Evolutionary conservation across 1,140 invertebrate genomes (phyloP), one percentile per base, ranked within the genome.

Genomic region (Hyphantria cunea): DNA sequence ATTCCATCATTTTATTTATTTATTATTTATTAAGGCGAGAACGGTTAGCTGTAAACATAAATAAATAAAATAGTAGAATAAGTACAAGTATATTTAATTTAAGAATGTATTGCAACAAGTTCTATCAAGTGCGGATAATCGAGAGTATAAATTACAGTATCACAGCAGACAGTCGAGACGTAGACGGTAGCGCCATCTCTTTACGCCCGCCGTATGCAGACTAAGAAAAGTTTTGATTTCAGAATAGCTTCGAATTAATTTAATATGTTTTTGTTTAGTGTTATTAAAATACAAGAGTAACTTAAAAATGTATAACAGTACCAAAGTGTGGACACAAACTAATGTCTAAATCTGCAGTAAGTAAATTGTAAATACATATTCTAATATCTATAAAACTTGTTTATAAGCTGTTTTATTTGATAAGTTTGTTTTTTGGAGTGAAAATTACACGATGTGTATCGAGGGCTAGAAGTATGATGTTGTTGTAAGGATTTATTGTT

Each of bases 381-480:
- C 51, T 73, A 69, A 65, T 74, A 70, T 78, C 68, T 84, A 81
- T 67, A 71, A 74, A 82, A 78, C 76, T 75, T 82, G 83, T 81
- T 80, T 85, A 59, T 89, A 88, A 85, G 84, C 76, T 66, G 73
- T 88, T 86, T 85, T 82, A 72, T 84, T 84, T 72, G 72, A 82
- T 69, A 67, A 56, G 65, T 73, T 81, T 78, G 72, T n/a, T 76
- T 76, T 82, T 82, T 45, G 33, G 39, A 70, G 70, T 69, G 66
- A 76, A 76, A 79, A 76, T 75, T 69, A 66, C 64, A 59, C 47
- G 58, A 41, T 32, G 55, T 42, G 44, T 65, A 61, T 25, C 32
- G 62, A 68, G 64, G 50, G 55, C 54, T 53, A 34, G 50, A 41
- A 63, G 31, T 37, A 58, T 11, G 49, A 34, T 15, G 34, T 59